These are phyloP conservation scores for Aselliscus stoliczkanus DNA, from an alignment of 2,797 vertebrate species.

Conservation along the genomic window DNA sequence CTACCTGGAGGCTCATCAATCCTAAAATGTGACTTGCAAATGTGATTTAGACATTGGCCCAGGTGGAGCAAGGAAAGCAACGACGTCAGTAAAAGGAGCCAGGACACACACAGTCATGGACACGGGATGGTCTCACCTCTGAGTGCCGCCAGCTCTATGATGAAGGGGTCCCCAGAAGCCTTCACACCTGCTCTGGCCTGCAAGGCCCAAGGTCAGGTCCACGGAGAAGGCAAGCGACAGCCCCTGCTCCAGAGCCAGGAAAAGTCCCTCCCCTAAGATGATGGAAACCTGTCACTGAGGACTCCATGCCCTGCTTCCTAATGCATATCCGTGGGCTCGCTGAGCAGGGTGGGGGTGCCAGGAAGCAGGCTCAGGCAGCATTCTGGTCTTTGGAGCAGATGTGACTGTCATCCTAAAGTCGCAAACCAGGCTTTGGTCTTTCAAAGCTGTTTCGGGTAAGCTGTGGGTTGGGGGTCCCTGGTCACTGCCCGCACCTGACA, in stretches of 20 bases:
- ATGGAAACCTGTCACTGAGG: neutral
- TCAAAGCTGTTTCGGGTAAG: neutral
- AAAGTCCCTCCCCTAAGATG: neutral
- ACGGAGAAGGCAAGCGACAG: neutral
- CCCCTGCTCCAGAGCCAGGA: neutral
- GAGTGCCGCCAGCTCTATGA: neutral
- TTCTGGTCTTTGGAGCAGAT: neutral
- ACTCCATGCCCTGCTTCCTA: neutral
- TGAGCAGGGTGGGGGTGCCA: neutral
- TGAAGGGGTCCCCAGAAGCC: neutral
- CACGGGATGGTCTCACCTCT: neutral
- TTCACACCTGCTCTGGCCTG: neutral
- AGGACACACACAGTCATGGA: neutral
- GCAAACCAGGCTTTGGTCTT: neutral
- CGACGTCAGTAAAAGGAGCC: neutral
- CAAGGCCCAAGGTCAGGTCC: neutral
- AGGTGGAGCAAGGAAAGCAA: neutral
- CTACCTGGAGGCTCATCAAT: neutral
- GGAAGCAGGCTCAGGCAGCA: neutral
- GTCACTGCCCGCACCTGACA: neutral
- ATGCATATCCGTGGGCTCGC: neutral
- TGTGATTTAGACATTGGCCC: neutral
- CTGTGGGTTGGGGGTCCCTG: fast-evolving
- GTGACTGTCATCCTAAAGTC: neutral
- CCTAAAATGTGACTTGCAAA: neutral